Evolutionary conservation across 2,797 vertebrate genomes (phyloP).

Genomic region (Astyanax mexicanus): DNA sequence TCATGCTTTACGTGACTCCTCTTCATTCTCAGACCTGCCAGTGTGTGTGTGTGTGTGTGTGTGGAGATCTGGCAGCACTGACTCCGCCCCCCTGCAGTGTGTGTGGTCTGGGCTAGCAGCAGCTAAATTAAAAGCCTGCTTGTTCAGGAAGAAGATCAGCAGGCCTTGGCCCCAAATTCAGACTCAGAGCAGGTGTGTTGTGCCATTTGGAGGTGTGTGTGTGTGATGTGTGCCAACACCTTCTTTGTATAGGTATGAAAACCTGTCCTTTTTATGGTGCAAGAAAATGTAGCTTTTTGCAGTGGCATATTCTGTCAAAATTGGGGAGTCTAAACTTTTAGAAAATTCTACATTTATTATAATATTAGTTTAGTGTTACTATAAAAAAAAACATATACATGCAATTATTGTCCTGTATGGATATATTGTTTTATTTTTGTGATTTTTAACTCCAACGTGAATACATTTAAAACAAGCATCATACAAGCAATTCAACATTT

Average conservation of each 20-base stretch:
- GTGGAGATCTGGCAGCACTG: constrained; percentile 61
- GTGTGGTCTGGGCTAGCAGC: constrained; percentile 63
- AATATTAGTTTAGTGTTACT: too few relatives aligned
- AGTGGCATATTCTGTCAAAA: neutral
- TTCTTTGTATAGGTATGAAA: neutral
- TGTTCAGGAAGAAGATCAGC: constrained; percentile 73
- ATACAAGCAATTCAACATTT: too few relatives aligned
- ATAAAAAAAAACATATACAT: too few relatives aligned
- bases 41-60: constrained; percentile 33
- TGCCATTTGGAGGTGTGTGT: constrained; percentile 15
- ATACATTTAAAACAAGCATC: too few relatives aligned
- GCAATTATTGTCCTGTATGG: too few relatives aligned
- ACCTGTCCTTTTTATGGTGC: neutral
- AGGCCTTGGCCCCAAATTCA: constrained; percentile 45
- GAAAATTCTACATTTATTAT: neutral
- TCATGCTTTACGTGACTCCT: constrained; percentile 52
- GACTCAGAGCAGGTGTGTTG: constrained; percentile 57
- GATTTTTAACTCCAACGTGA: too few relatives aligned
- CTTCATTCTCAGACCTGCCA: constrained; percentile 53
- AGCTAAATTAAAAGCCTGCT: constrained; percentile 79
- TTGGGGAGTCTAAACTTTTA: neutral
- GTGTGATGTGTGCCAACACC: neutral
- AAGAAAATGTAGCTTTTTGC: neutral
- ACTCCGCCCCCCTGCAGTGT: constrained; percentile 64
- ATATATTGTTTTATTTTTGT: too few relatives aligned